Conservation (phyloP, 2,888 invertebrate species). For the Aphidoletes aphidimyza region DNA sequence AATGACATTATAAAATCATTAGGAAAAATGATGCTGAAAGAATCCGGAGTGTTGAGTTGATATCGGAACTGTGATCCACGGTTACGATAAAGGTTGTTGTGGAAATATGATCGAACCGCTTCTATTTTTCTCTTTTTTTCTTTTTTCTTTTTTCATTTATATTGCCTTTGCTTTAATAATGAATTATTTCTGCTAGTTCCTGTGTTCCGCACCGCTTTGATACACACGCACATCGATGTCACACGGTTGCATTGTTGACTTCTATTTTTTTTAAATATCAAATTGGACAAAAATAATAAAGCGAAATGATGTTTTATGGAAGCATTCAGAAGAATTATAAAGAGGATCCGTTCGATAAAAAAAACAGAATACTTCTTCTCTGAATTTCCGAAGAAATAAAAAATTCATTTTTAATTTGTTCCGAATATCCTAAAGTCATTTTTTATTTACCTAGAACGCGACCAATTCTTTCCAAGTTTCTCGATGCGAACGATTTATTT, state of each 20-base stretch:
- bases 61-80: background rate
- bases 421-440: slow-evolving; percentile 21
- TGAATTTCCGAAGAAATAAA: background rate
- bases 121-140: too few relatives aligned
- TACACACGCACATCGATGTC: slow-evolving; percentile 4
- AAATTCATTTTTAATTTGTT: slow-evolving; percentile 40
- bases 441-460: slow-evolving; percentile 7
- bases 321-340: background rate
- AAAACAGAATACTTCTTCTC: background rate
- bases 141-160: background rate
- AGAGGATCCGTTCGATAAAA: background rate
- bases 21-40: slow-evolving; percentile 37
- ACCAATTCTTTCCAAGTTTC: too few relatives aligned
- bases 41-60: background rate
- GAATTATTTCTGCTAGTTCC: slow-evolving; percentile 38
- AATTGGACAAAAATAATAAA: background rate
- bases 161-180: slow-evolving; percentile 3
- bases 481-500: too few relatives aligned
- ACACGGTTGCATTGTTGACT: slow-evolving; percentile 17
- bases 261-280: background rate
- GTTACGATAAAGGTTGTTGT: background rate
- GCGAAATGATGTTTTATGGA: background rate
- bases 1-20: slow-evolving; percentile 54
- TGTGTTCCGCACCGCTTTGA: slow-evolving; percentile 24
- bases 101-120: slow-evolving; percentile 10